These are phyloP conservation scores for Microctenopoma steveboyesi DNA, from an alignment of 2,797 vertebrate genomes.

Conservation along the genomic window DNA sequence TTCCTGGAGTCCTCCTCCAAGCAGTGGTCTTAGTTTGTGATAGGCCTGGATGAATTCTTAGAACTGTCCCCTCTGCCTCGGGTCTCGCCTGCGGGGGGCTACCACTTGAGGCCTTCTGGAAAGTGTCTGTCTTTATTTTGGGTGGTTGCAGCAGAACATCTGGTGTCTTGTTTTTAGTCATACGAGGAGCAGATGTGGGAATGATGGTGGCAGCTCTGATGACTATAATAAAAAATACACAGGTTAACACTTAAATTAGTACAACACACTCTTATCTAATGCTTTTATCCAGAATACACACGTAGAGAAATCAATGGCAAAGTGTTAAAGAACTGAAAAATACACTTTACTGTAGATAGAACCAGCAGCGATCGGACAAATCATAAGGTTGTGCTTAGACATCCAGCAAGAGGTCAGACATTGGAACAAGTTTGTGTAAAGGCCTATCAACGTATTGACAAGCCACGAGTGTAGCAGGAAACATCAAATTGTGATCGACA, in stretches of 20 bases:
- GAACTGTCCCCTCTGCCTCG: neutral
- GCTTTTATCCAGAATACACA: neutral
- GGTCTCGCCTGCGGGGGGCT: conserved; percentile 14
- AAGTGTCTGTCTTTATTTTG: conserved; percentile 36
- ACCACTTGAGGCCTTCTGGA: conserved; percentile 22
- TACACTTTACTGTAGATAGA: neutral
- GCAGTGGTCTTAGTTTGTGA: conserved; percentile 14
- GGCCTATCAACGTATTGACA: conserved; percentile 12
- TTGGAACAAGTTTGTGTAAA: conserved; percentile 5
- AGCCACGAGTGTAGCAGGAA: conserved; percentile 33
- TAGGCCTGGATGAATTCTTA: neutral
- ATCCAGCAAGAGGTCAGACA: conserved; percentile 14
- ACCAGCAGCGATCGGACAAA: too few relatives aligned
- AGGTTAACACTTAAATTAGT: conserved; percentile 3
- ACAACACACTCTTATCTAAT: neutral
- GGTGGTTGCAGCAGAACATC: conserved; percentile 53
- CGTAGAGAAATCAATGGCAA: neutral
- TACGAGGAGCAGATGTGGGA: conserved; percentile 58
- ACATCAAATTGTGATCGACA: conserved; percentile 36
- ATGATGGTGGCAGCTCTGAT: conserved; percentile 15
- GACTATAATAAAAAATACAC: conserved; percentile 32
- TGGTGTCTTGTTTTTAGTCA: conserved; percentile 38
- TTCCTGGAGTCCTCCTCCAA: conserved; percentile 28
- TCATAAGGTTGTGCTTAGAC: conserved; percentile 4
- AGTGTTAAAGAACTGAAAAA: neutral